phyloP scores from a whole-genome alignment of 2,888 invertebrate genomes.

The Hyppa rectilinea region DNA sequence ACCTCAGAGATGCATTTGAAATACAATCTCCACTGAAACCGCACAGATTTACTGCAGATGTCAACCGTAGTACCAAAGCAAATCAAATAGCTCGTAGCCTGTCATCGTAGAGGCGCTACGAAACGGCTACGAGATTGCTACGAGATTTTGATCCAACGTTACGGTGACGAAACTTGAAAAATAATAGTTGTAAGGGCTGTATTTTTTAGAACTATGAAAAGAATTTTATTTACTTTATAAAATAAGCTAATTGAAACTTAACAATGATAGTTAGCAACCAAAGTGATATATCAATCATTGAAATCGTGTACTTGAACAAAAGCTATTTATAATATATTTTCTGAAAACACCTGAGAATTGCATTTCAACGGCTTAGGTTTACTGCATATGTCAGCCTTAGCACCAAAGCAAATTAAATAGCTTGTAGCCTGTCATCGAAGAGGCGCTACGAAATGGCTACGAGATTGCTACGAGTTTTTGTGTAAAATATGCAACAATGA shows the following conservation, averaged over 20 bases:
- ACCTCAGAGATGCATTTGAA: conserved; percentile 44
- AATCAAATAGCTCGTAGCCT: conserved; percentile 60
- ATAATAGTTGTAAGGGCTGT: neutral
- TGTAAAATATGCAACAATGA: too few species aligned
- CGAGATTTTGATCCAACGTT: conserved; percentile 31
- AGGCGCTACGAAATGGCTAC: conserved; percentile 33
- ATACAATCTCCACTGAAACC: conserved; percentile 38
- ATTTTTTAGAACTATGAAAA: neutral
- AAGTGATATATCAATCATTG: neutral
- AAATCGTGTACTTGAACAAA: neutral
- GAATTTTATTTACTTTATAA: neutral
- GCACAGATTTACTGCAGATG: conserved; percentile 51
- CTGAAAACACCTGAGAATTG: conserved; percentile 3
- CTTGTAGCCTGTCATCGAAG: conserved; percentile 46
- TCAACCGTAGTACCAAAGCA: conserved; percentile 46
- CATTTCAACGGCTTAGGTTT: conserved; percentile 23
- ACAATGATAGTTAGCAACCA: neutral
- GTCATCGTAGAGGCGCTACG: conserved; percentile 57
- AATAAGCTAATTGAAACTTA: neutral
- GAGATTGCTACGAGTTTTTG: neutral
- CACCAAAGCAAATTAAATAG: conserved; percentile 41
- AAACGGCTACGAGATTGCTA: conserved; percentile 44
- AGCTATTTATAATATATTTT: conserved; percentile 16
- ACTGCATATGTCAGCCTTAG: conserved; percentile 30
- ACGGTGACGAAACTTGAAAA: neutral